Evolutionary conservation across 2,888 invertebrate genomes (phyloP), one percentile per base, ranked within the genome.

Genomic region (Andrena fulva): DNA sequence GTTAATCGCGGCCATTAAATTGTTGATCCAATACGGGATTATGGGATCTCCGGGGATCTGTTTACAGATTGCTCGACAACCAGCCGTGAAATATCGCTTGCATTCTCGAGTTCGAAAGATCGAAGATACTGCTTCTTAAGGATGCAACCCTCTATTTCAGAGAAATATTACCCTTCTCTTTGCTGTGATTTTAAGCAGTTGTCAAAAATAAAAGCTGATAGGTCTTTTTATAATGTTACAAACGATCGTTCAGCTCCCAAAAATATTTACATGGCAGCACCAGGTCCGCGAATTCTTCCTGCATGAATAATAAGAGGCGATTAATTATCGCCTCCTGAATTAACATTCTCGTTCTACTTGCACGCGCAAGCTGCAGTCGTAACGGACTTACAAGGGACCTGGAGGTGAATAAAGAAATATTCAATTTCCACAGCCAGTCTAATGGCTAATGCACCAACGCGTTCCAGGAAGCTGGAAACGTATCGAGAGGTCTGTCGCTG

Each of bases 391-490:
- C 35, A 20, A 12, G 10, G 27, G 35, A 10, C 42, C 35, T 7
- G 7, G 16, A 29, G 20, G 10, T 16, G 4, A 6, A 56, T 12
- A 16, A 48, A 56, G 59, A 50, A n/a, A 27, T n/a, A 59, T 48
- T n/a, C 42, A 67, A 56, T 59, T 33, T 56, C 31, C n/a, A 29
- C 27, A 56, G 24, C 24, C 35, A 24, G 33, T 77, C 64, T 64
- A 66, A 56, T 42, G 12, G 54, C 54, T 62, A 70, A 62, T 76
- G 52, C 52, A 8, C 52, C 63, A 52, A 24, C n/a, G 24, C 5
- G 63, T 56, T 78, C 67, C 52, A 78, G 78, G 75, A 78, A 78
- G 68, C 12, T 52, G 50, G 48, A 56, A 63, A 2, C n/a, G 52
- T 31, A 12, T 29, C 68, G 68, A 69, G 68, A 69, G 69, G 56